These are phyloP conservation scores for Branchipolynoe longqiensis DNA, from an alignment of 2,888 invertebrate species.

Conservation along the genomic window DNA sequence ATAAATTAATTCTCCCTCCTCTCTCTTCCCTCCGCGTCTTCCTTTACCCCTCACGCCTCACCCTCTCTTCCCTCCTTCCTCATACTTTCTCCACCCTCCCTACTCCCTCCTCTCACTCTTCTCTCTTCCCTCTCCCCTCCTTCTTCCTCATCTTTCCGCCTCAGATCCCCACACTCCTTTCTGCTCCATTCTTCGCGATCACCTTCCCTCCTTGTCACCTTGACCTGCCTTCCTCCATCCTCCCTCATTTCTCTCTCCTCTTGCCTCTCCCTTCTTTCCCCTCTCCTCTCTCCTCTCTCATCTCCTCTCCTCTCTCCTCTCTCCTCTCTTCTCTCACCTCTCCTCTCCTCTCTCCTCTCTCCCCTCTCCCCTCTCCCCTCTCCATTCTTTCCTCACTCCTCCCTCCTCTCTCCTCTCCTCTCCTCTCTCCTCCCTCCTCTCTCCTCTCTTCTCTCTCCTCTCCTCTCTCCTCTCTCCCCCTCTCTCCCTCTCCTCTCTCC, in stretches of 20 bases:
- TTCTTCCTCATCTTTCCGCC: neutral
- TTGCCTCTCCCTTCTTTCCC: neutral
- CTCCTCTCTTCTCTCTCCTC: neutral
- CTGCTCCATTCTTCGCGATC: neutral
- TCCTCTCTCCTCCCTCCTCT: neutral
- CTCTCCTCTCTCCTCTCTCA: neutral
- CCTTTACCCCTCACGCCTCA: neutral
- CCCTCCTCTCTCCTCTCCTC: neutral
- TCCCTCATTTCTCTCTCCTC: neutral
- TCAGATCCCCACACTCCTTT: neutral
- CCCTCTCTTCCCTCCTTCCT: neutral
- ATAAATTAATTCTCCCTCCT: no score
- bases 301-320: neutral
- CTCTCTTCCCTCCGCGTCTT: neutral
- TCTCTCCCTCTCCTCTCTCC: neutral
- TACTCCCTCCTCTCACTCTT: neutral
- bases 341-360: neutral
- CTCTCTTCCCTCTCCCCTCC: neutral
- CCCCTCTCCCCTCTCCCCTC: neutral
- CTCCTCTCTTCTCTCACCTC: neutral
- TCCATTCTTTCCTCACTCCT: neutral
- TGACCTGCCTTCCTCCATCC: neutral
- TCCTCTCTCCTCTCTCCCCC: neutral
- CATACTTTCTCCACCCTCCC: neutral
- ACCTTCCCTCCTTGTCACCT: neutral